A percentile compares a stretch with the other conserved stretches of the same genome.
Evolutionary conservation across 2,888 invertebrate species (phyloP).

Genomic region (Drosophila peninsularis): DNA sequence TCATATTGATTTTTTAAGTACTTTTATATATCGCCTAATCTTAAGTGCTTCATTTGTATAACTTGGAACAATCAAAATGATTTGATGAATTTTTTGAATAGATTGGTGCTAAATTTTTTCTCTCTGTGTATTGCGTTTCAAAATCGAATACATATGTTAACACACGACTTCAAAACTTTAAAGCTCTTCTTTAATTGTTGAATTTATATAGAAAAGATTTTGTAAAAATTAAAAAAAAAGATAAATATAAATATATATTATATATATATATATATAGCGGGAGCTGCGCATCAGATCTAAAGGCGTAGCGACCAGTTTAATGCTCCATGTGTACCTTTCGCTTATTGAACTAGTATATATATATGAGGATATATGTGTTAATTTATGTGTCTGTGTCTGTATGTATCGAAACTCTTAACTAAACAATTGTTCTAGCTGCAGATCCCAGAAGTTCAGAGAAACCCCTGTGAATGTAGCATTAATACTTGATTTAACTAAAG

Average conservation of each 20-base stretch:
- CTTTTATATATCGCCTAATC: constrained; percentile 43
- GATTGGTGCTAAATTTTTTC: constrained; percentile 79
- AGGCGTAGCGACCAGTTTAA: constrained; percentile 62
- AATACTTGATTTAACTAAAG: constrained; percentile 52
- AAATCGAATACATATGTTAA: constrained; percentile 47
- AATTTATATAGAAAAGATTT: constrained; percentile 77
- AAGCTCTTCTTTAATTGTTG: constrained; percentile 75
- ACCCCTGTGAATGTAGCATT: constrained; percentile 71
- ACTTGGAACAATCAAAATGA: constrained; percentile 81
- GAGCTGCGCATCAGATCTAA: constrained; percentile 39
- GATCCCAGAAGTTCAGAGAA: constrained; percentile 11
- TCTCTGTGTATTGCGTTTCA: constrained; percentile 70
- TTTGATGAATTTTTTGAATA: constrained; percentile 82
- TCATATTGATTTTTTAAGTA: constrained; percentile 48
- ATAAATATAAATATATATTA: no score
- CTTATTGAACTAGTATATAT: constrained; percentile 69
- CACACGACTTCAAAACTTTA: constrained; percentile 42
- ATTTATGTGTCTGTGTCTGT: constrained; percentile 18
- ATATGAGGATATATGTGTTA: constrained; percentile 19
- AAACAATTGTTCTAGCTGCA: constrained; percentile 51
- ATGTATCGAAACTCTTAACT: constrained; percentile 36
- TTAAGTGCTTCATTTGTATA: constrained; percentile 79
- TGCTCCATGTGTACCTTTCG: constrained; percentile 82
- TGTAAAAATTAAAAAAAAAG: constrained; percentile 63
- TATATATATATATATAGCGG: constrained; percentile 31